Base-by-base conservation (phyloP, 2,113 vertebrate genomes). In the Triplophysa tibetana region DNA sequence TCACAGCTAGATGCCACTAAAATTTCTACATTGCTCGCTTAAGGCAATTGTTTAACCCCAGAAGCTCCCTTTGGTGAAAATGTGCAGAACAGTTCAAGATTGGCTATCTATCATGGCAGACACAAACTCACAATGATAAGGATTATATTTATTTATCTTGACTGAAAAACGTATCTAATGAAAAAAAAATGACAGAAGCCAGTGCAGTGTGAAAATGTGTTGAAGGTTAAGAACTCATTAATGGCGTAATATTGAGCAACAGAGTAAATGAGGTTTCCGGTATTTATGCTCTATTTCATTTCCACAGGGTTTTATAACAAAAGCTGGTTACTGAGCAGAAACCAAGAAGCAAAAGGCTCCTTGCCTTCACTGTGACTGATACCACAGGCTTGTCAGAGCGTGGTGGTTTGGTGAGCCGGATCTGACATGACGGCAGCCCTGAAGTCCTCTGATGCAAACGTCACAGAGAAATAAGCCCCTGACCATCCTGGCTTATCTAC, bases 401-500 rank as follows among this genome's bases (percentile, higher is more conserved):
- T 23, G 41, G 26, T 38, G 19, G 43, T 76, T 64, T n/a, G 61
- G 48, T 76, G 74, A 65, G 62, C 45, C 62, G 24, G 81, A 85
- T 58, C 41, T 75, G 79, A 85, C 83, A 84, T 74, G 83, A 78
- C 80, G 79, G 83, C 24, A 75, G 58, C 83, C 87, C 85, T 70
- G 63, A 72, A 83, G 81, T 70, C 74, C 77, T 65, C 68, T 68
- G 72, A 84, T 84, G 83, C 81, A 78, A 85, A 88, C 85, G 88
- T 90, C 88, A 86, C 19, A 82, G 83, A 62, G 41, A 85, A 83
- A 67, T 43, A 77, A 86, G 68, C 85, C 85, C 85, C 86, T 83
- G 83, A 88, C 87, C 86, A 81, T 74, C 72, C 29, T 67, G 79
- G 56, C 84, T 86, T 88, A 88, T 87, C 85, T 84, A 56, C n/a